Evolutionary conservation across 2,113 vertebrate species (phyloP).

Genomic region (Corythoichthys intestinalis): DNA sequence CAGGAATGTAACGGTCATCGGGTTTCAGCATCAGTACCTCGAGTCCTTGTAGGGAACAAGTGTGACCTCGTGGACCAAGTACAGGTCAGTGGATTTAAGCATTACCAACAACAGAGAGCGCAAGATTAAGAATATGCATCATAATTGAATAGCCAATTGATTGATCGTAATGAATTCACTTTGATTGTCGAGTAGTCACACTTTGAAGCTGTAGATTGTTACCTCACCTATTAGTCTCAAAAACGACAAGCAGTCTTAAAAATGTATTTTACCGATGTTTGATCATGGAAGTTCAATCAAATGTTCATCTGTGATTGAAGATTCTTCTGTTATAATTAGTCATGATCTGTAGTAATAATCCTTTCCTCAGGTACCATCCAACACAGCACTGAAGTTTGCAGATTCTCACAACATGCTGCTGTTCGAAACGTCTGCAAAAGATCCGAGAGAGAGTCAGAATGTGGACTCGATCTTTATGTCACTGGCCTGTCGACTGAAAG

Average conservation of each 20-base stretch:
- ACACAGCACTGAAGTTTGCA: constrained; percentile 89
- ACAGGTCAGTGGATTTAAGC: constrained; percentile 65
- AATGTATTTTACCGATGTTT: too few species aligned
- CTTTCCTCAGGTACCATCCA: constrained; percentile 80
- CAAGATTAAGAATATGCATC: not conserved
- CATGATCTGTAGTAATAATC: not conserved
- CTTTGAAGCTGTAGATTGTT: not conserved
- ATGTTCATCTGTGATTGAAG: too few species aligned
- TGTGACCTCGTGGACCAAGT: constrained; percentile 93
- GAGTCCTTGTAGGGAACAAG: constrained; percentile 96
- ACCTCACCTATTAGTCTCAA: too few species aligned
- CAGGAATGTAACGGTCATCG: constrained; percentile 94
- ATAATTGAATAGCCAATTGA: not conserved
- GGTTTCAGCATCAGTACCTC: constrained; percentile 84
- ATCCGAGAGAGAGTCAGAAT: constrained; percentile 91
- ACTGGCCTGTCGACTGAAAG: constrained; percentile 90
- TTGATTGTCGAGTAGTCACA: not conserved
- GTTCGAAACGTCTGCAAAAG: constrained; percentile 97
- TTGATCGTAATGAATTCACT: not conserved
- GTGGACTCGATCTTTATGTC: constrained; percentile 98
- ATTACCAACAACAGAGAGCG: not conserved
- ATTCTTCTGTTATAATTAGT: not conserved
- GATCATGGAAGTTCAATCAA: too few species aligned
- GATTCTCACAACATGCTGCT: constrained; percentile 96
- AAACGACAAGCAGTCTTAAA: too few species aligned